Evolutionary conservation across 1,140 invertebrate genomes (phyloP).

Genomic region (roundworm (Caenorhabditis elegans)): WBcel235 BX284606.5:12800001-12800500

Average conservation of each 20-base stretch:
- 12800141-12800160: not conserved
- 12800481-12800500: not conserved
- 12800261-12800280: not conserved
- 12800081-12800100: not conserved
- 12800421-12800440: not conserved
- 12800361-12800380: no score
- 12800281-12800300: not conserved
- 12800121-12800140: not conserved
- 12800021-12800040: constrained; percentile 20
- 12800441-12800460: not conserved
- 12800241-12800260: constrained; percentile 2
- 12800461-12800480: not conserved
- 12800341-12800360: not conserved
- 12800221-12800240: constrained; percentile 24
- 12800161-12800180: not conserved
- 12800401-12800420: not conserved
- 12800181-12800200: not conserved
- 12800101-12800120: not conserved
- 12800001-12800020: not conserved
- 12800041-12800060: not conserved
- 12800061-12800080: not conserved
- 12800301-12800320: constrained; percentile 10
- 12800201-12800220: constrained; percentile 21
- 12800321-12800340: no score
- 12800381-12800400: no score